Conservation (phyloP, 1,140 invertebrate species). For the Lysiphlebus fabarum region DNA sequence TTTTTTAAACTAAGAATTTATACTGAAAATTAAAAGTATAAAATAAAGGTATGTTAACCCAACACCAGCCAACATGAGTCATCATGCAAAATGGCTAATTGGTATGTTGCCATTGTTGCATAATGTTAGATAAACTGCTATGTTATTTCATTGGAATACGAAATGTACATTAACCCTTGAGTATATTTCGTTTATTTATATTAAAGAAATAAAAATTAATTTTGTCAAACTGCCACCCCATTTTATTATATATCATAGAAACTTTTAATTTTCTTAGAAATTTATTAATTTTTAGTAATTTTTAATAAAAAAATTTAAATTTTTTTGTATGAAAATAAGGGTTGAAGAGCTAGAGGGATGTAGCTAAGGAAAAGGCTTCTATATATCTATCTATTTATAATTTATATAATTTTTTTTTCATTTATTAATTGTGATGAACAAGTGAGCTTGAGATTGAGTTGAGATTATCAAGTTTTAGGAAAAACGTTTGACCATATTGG, state of each 20-base stretch:
- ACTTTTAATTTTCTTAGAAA: too few relatives aligned
- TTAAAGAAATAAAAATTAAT: slow-evolving; percentile 1
- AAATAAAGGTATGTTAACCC: slow-evolving; percentile 25
- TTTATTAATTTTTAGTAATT: too few relatives aligned
- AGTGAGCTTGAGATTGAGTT: not conserved
- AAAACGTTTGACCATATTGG: not conserved
- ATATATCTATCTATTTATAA: too few relatives aligned
- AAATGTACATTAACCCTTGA: slow-evolving; percentile 32
- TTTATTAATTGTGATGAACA: not conserved
- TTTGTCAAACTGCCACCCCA: not conserved
- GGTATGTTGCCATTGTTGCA: slow-evolving; percentile 38
- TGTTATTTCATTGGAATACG: slow-evolving; percentile 34
- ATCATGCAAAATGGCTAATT: slow-evolving; percentile 41
- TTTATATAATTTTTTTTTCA: not conserved
- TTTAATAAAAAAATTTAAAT: too few relatives aligned
- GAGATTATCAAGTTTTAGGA: not conserved
- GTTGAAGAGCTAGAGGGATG: too few relatives aligned
- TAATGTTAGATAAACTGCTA: slow-evolving; percentile 35
- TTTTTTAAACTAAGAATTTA: not conserved
- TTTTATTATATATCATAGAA: too few relatives aligned
- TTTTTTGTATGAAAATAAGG: not conserved
- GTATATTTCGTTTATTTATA: not conserved
- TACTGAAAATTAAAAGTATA: slow-evolving; percentile 19
- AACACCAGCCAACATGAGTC: slow-evolving; percentile 21
- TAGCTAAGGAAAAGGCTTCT: too few relatives aligned